Conservation (phyloP, 2,113 vertebrate genomes). For the Pollachius pollachius region DNA sequence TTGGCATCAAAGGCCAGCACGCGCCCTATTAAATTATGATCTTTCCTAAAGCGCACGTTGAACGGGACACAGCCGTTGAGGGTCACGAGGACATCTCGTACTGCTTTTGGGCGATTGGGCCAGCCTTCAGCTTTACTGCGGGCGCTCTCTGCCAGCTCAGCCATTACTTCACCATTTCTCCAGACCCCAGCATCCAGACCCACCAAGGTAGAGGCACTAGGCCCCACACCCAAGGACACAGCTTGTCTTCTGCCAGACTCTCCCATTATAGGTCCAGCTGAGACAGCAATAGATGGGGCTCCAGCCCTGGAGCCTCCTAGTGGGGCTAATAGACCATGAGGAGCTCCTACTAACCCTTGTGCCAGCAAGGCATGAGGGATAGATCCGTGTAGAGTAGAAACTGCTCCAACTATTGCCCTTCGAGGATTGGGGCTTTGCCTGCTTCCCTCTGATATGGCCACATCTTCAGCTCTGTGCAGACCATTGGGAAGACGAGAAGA, state of each 20-base stretch:
- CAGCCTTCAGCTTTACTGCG: slow-evolving; percentile 82
- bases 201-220: slow-evolving; percentile 65
- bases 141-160: slow-evolving; percentile 80
- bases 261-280: slow-evolving; percentile 67
- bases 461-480: slow-evolving; percentile 74
- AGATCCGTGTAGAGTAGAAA: slow-evolving; percentile 66
- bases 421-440: slow-evolving; percentile 81
- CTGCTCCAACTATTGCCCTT: slow-evolving; percentile 73
- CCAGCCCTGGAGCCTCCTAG: slow-evolving; percentile 67
- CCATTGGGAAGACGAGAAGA: slow-evolving; percentile 82
- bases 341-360: slow-evolving; percentile 75
- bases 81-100: slow-evolving; percentile 79
- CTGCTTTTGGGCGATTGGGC: slow-evolving; percentile 80
- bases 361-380: slow-evolving; percentile 77
- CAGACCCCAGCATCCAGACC: slow-evolving; percentile 59
- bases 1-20: slow-evolving; percentile 85
- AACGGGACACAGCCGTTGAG: slow-evolving; percentile 83
- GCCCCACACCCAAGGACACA: slow-evolving; percentile 60
- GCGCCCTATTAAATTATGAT: slow-evolving; percentile 80
- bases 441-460: slow-evolving; percentile 75
- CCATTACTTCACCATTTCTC: slow-evolving; percentile 70
- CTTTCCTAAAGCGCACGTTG: slow-evolving; percentile 88
- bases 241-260: slow-evolving; percentile 73
- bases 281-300: slow-evolving; percentile 61
- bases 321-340: slow-evolving; percentile 64